Evolutionary conservation across 1,140 invertebrate species (phyloP).

Genomic region (Danaus plexippus): DNA sequence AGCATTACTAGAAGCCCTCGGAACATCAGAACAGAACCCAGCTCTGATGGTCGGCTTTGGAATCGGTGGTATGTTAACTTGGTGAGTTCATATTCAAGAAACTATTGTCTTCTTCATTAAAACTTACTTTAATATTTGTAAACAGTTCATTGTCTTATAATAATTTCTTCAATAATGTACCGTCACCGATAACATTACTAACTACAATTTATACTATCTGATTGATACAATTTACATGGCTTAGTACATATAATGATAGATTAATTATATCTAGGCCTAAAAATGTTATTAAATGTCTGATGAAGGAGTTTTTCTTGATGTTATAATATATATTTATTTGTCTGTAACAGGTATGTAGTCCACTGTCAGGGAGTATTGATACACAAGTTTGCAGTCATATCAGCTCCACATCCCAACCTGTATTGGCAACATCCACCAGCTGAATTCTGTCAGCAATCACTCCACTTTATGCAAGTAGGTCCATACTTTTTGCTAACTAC

Average conservation of each 20-base stretch:
- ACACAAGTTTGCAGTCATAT: conserved; percentile 45
- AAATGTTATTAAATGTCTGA: no score
- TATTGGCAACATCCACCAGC: conserved; percentile 61
- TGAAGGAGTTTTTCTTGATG: no score
- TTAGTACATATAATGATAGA: no score
- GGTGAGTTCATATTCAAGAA: conserved; percentile 30
- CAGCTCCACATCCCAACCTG: conserved; percentile 55
- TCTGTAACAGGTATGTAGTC: conserved; percentile 45
- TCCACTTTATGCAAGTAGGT: conserved; percentile 57
- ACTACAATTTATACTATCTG: no score
- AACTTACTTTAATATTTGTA: background rate
- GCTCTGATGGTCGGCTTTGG: conserved; percentile 57
- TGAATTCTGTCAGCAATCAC: conserved; percentile 35
- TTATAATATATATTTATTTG: no score
- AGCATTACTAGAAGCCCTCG: conserved; percentile 42
- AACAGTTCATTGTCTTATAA: background rate
- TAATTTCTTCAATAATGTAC: background rate
- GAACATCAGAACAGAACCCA: conserved; percentile 41
- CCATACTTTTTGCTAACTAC: background rate
- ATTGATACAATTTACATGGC: no score
- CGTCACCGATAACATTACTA: no score
- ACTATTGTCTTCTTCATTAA: no score
- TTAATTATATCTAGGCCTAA: no score
- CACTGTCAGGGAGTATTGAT: conserved; percentile 44
- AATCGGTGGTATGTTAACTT: conserved; percentile 58